These are phyloP conservation scores for Electrona antarctica DNA, from an alignment of 2,113 vertebrate genomes.

Conservation along the genomic window DNA sequence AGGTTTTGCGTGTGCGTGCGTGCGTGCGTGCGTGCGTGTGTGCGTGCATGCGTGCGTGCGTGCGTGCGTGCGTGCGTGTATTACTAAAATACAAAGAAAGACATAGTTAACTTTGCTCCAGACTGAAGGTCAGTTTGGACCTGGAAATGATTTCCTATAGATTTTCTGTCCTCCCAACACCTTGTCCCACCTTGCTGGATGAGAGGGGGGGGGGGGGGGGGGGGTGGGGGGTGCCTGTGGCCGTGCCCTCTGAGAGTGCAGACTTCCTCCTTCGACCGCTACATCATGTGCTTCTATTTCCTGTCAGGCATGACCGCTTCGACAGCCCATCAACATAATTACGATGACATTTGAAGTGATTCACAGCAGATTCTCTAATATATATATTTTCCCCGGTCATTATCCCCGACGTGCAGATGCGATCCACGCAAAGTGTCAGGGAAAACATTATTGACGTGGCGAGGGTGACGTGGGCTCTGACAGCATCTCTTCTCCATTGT, in stretches of 20 bases:
- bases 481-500: slow-evolving; percentile 63
- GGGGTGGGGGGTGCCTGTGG: slow-evolving; percentile 7
- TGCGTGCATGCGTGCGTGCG: no score
- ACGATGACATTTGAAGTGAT: slow-evolving; percentile 76
- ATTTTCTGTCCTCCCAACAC: slow-evolving; percentile 22
- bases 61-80: no score
- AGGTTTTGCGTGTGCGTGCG: no score
- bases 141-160: slow-evolving; percentile 35
- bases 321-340: slow-evolving; percentile 78
- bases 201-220: background rate
- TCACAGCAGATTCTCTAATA: slow-evolving; percentile 70
- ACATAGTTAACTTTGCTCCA: no score
- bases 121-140: slow-evolving; percentile 6
- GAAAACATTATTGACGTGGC: slow-evolving; percentile 23
- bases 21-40: no score
- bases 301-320: slow-evolving; percentile 65
- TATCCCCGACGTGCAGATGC: slow-evolving; percentile 71
- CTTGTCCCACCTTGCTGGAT: slow-evolving; percentile 26
- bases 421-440: slow-evolving; percentile 53
- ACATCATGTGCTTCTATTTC: slow-evolving; percentile 72
- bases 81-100: no score
- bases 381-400: slow-evolving; percentile 78
- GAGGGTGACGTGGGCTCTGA: slow-evolving; percentile 46
- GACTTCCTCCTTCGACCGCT: slow-evolving; percentile 61
- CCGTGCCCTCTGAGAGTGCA: slow-evolving; percentile 25